phyloP scores from a whole-genome alignment of 2,797 vertebrate species.

The Huso huso region DNA sequence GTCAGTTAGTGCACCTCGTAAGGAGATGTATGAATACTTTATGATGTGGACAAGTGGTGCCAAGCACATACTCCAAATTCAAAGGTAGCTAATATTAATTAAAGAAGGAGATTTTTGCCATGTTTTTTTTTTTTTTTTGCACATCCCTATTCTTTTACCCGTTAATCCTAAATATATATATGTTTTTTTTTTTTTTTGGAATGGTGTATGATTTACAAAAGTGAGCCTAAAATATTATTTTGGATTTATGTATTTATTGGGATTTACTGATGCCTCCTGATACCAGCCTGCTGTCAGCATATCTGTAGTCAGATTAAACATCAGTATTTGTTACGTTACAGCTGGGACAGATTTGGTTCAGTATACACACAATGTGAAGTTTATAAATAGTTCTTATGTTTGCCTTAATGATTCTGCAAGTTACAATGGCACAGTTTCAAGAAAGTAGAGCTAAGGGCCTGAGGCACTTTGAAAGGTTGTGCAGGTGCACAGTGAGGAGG shows the following conservation, averaged over 20 bases:
- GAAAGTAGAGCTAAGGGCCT: constrained; percentile 29
- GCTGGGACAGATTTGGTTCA: constrained; percentile 10
- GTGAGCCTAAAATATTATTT: not conserved
- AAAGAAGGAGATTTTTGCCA: no score
- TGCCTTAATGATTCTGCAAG: constrained; percentile 32
- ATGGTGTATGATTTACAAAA: not conserved
- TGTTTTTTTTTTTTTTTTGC: no score
- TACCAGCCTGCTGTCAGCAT: not conserved
- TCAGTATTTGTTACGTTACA: constrained; percentile 3
- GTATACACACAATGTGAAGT: constrained; percentile 12
- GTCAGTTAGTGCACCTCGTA: constrained; percentile 44
- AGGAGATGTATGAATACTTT: constrained; percentile 20
- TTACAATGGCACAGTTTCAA: constrained; percentile 20
- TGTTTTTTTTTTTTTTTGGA: no score
- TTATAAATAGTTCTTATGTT: constrained; percentile 36
- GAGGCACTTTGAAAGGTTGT: constrained; percentile 29
- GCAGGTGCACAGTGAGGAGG: constrained; percentile 15
- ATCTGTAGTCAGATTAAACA: constrained; percentile 14
- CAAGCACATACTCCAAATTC: no score
- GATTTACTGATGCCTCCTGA: not conserved
- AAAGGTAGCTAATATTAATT: no score
- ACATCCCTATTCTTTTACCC: no score
- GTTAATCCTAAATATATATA: no score
- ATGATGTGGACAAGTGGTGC: constrained; percentile 20
- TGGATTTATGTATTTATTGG: constrained; percentile 2